These are phyloP conservation scores for Phenacoccus solenopsis DNA, from an alignment of 1,140 invertebrate species.

Conservation along the genomic window DNA sequence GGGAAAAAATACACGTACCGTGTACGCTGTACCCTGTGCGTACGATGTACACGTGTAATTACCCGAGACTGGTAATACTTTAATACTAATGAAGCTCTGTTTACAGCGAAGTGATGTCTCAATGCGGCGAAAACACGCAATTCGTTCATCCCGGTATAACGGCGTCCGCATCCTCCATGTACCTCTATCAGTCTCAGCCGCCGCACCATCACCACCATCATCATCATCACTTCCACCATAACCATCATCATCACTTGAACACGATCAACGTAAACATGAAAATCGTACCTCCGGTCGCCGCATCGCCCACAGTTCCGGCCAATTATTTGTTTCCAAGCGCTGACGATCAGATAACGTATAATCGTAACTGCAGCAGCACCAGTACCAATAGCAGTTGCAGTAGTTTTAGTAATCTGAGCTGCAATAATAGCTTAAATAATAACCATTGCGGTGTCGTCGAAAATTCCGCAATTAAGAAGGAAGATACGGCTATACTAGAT, in stretches of 20 bases:
- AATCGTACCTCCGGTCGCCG: neutral
- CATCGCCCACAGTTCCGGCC: neutral
- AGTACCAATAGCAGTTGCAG: neutral
- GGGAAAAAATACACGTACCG: too few species aligned
- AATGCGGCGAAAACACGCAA: neutral
- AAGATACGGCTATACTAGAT: neutral
- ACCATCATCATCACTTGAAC: conserved; percentile 5
- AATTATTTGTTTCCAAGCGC: neutral
- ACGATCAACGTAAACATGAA: conserved; percentile 6
- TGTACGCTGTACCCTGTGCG: too few species aligned
- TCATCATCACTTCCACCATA: conserved; percentile 8
- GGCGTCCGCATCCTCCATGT: neutral
- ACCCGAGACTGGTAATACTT: too few species aligned
- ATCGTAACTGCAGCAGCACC: conserved; percentile 3
- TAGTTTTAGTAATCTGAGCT: neutral
- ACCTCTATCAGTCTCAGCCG: neutral
- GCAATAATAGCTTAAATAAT: neutral
- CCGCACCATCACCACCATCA: conserved; percentile 6
- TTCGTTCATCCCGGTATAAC: neutral
- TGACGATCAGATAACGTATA: neutral
- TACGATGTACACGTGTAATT: too few species aligned
- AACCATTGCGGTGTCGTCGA: neutral
- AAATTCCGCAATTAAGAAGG: neutral
- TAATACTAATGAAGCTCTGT: too few species aligned
- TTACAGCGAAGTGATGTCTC: conserved; percentile 5